Evolutionary conservation across 2,797 vertebrate genomes (phyloP).

Genomic region (Nasua narica): DNA sequence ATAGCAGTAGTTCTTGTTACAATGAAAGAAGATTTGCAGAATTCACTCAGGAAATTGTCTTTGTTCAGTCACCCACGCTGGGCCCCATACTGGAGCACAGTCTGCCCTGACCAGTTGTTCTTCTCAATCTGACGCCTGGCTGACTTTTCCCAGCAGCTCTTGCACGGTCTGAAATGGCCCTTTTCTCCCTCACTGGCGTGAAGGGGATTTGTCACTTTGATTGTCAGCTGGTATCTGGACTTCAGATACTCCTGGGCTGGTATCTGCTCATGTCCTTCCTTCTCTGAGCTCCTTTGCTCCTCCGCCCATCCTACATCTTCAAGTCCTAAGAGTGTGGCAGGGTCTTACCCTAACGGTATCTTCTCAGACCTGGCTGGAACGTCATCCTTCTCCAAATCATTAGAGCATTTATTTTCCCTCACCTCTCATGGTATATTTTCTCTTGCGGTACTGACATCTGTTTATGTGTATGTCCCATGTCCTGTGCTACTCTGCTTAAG

Average conservation of each 20-base stretch:
- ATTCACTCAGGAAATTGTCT: background rate
- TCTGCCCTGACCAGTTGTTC: background rate
- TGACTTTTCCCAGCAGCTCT: background rate
- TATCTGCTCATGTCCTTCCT: background rate
- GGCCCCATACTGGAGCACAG: rapidly evolving
- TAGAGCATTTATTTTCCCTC: background rate
- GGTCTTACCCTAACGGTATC: background rate
- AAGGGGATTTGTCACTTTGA: background rate
- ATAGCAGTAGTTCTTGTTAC: background rate
- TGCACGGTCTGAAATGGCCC: background rate
- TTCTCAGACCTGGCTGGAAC: background rate
- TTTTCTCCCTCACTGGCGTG: background rate
- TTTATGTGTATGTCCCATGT: background rate
- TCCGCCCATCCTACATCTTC: background rate
- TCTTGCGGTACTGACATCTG: background rate
- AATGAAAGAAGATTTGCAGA: background rate
- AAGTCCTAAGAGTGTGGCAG: background rate
- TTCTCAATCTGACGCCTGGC: background rate
- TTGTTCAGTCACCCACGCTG: background rate
- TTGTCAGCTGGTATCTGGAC: background rate
- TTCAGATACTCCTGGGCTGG: background rate
- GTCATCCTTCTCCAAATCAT: background rate
- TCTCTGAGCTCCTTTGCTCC: background rate
- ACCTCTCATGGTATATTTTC: background rate
- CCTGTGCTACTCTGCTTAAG: background rate